A percentile compares a stretch with the other conserved stretches of the same genome.
These are phyloP conservation scores for Dromococcyx pavoninus DNA, from an alignment of 2,797 vertebrate genomes.

Conservation along the genomic window DNA sequence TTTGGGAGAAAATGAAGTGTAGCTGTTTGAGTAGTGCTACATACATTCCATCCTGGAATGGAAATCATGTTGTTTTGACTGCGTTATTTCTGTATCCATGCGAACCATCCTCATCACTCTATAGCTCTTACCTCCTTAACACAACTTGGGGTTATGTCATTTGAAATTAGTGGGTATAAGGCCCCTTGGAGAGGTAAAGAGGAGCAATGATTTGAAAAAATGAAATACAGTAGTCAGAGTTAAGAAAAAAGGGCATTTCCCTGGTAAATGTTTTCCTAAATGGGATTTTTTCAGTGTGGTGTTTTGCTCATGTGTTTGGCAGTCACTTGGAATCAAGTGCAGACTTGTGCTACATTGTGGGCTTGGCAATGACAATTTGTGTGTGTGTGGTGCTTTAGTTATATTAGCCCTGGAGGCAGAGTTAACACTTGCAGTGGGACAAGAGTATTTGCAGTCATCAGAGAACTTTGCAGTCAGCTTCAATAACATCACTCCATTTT, in stretches of 20 bases:
- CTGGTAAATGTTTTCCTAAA: constrained; percentile 72
- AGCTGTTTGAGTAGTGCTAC: constrained; percentile 59
- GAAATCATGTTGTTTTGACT: constrained; percentile 70
- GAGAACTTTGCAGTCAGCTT: constrained; percentile 85
- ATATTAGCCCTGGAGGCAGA: constrained; percentile 79
- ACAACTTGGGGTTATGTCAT: constrained; percentile 41
- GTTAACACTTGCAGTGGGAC: constrained; percentile 80
- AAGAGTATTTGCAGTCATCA: constrained; percentile 80
- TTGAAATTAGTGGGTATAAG: constrained; percentile 41
- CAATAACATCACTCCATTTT: constrained; percentile 83
- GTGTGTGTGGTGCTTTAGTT: constrained; percentile 75
- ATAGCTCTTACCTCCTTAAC: constrained; percentile 28
- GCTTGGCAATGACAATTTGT: constrained; percentile 73
- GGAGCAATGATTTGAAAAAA: constrained; percentile 41
- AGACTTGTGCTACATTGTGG: constrained; percentile 66
- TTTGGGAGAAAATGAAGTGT: constrained; percentile 64
- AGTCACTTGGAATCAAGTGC: constrained; percentile 76
- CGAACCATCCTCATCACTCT: constrained; percentile 52
- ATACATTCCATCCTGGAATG: constrained; percentile 60
- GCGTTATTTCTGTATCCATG: constrained; percentile 68
- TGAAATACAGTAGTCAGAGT: constrained; percentile 54
- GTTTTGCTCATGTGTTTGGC: constrained; percentile 68
- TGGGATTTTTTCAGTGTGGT: constrained; percentile 68
- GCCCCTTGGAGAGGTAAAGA: constrained; percentile 23
- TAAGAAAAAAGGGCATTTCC: constrained; percentile 72